Conservation (phyloP, 2,113 vertebrate genomes). For the Fukomys damarensis region DNA sequence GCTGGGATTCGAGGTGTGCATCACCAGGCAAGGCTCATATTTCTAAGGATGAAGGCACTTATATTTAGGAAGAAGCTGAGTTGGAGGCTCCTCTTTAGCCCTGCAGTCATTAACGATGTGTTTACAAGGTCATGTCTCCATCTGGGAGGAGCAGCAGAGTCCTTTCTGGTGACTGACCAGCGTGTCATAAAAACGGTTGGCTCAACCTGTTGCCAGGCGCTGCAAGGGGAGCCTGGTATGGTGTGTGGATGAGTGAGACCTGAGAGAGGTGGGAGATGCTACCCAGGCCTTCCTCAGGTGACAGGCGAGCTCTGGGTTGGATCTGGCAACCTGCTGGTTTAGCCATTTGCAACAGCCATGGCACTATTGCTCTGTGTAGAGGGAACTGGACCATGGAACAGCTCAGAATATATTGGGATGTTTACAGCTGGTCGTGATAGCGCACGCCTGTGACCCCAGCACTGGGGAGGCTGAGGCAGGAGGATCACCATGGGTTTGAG, state of each 20-base stretch:
- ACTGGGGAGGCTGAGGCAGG: too few species aligned
- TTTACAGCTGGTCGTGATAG: too few species aligned
- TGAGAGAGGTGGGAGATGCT: neutral
- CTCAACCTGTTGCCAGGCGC: neutral
- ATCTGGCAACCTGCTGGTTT: neutral
- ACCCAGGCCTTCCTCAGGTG: constrained; percentile 5
- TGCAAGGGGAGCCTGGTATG: neutral
- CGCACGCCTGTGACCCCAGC: too few species aligned
- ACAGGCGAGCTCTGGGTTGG: neutral
- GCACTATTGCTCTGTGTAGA: neutral
- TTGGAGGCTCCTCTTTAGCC: neutral
- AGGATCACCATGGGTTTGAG: too few species aligned
- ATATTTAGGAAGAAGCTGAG: neutral
- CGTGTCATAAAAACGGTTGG: constrained; percentile 42
- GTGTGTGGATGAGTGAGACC: neutral
- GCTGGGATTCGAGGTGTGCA: neutral
- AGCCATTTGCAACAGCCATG: neutral
- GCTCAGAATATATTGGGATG: neutral
- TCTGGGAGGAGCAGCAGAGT: neutral
- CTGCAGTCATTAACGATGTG: neutral
- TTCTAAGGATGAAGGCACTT: neutral
- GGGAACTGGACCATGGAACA: neutral
- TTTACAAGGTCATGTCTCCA: neutral
- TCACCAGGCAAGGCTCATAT: neutral
- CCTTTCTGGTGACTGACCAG: neutral